Base-by-base conservation (phyloP, 2,113 vertebrate genomes). In the Ptilorrhoa leucosticta region DNA sequence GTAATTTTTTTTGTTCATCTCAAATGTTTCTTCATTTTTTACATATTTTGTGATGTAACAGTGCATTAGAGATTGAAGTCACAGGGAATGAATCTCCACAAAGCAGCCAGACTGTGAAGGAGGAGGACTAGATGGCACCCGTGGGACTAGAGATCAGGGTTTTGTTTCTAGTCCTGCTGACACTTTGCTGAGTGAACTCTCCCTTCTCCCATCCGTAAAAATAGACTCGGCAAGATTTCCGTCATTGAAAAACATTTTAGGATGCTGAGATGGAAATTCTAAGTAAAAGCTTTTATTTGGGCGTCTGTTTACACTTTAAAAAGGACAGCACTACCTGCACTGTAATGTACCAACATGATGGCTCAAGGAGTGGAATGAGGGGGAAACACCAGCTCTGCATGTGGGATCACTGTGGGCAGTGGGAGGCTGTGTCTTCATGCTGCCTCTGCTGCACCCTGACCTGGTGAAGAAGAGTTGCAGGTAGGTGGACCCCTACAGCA, bases 131-230 rank as follows among this genome's bases (percentile, higher is more conserved):
- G 33, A 31, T 70, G 63, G 14, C 51, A 48, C 4, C 2, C 3
- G 20, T 56, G 31, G 37, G 19, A 48, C 53, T 72, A 22, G 27
- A 53, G 15, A 23, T 13, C 4, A 15, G 23, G 21, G 21, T 1
- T 58, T 70, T 73, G 2, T 58, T 65, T 75, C 68, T 78, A 35
- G 15, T 44, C 11, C 61, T 82, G 64, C 15, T 33, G 13, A 58
- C 2, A 14, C 26, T 77, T 89, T 37, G 17, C 20, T 80, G 0
- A 0, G 3, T 50, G 26, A 78, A 4, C 21, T 78, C 54, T 73
- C 13, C 2, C 16, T 82, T 85, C 30, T 78, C 12, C 6, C 13
- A 23, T 8, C 7, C 0, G 0, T 53, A 51, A 83, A 81, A 75
- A 33, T 15, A 6, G 6, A 35, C 10, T 9, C 4, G 26, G 40